phyloP scores from a whole-genome alignment of 2,888 invertebrate genomes.

The Pseudolycoriella hygida region DNA sequence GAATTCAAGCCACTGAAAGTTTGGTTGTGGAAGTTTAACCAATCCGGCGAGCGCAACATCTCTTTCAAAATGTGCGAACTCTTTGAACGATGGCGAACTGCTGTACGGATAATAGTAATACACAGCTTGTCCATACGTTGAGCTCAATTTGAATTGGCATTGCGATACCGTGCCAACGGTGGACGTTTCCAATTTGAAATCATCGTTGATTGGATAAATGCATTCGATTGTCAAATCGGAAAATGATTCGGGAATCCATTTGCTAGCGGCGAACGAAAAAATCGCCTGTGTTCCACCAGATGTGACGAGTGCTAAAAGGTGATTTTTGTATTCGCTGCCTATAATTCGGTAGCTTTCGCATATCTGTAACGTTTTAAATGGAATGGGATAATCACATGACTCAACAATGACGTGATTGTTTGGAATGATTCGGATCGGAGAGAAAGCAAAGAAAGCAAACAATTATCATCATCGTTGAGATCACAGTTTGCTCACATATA shows the following conservation, averaged over 20 bases:
- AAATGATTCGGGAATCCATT: slow-evolving; percentile 45
- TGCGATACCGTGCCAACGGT: slow-evolving; percentile 15
- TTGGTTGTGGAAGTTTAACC: neutral
- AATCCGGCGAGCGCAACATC: neutral
- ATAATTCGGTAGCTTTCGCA: slow-evolving; percentile 27
- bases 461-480: neutral
- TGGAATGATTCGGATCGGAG: no score
- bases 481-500: no score
- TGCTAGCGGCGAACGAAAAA: slow-evolving; percentile 21
- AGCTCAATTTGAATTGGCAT: slow-evolving; percentile 21
- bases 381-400: no score
- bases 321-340: slow-evolving; percentile 21
- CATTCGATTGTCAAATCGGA: slow-evolving; percentile 66
- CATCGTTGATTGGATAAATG: slow-evolving; percentile 61
- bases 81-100: neutral
- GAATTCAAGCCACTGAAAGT: slow-evolving; percentile 20
- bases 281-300: slow-evolving; percentile 24
- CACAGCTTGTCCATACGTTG: slow-evolving; percentile 18
- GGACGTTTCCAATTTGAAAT: slow-evolving; percentile 47
- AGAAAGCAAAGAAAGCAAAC: neutral
- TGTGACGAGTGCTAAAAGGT: slow-evolving; percentile 22
- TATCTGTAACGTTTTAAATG: slow-evolving; percentile 18
- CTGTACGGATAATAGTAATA: slow-evolving; percentile 21
- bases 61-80: neutral
- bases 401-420: neutral